phyloP scores from a whole-genome alignment of 2,888 invertebrate genomes.

The Labia minor region DNA sequence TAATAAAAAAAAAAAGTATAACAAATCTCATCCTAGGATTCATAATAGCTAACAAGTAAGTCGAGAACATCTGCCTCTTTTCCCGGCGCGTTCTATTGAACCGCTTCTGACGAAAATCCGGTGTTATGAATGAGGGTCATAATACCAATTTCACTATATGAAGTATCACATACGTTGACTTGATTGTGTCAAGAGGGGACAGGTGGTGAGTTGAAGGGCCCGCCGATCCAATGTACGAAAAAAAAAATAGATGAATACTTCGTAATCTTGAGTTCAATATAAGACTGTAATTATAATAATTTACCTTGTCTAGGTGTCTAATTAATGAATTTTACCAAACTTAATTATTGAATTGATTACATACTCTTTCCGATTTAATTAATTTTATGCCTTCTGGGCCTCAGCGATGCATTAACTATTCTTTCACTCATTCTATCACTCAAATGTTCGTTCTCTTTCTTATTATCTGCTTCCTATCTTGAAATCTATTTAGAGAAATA shows the following conservation, averaged over 20 bases:
- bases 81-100: not conserved
- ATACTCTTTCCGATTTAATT: not conserved
- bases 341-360: conserved; percentile 8
- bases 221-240: too few relatives aligned
- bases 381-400: not conserved
- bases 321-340: not conserved
- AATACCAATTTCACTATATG: not conserved
- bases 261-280: too few relatives aligned
- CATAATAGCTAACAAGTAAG: not conserved
- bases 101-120: not conserved
- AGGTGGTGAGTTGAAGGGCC: not conserved
- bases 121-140: not conserved
- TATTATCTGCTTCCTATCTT: not conserved
- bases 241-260: too few relatives aligned
- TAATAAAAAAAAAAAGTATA: not conserved
- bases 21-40: not conserved
- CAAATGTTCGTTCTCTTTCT: not conserved
- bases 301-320: not conserved
- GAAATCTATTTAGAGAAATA: not conserved
- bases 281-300: not conserved
- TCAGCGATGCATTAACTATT: not conserved
- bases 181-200: not conserved
- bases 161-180: not conserved
- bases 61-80: not conserved
- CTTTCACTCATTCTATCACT: not conserved